A percentile compares a stretch with the other conserved stretches of the same genome.
Evolutionary conservation across 2,113 vertebrate species (phyloP).

Genomic region (Piliocolobus tephrosceles): DNA sequence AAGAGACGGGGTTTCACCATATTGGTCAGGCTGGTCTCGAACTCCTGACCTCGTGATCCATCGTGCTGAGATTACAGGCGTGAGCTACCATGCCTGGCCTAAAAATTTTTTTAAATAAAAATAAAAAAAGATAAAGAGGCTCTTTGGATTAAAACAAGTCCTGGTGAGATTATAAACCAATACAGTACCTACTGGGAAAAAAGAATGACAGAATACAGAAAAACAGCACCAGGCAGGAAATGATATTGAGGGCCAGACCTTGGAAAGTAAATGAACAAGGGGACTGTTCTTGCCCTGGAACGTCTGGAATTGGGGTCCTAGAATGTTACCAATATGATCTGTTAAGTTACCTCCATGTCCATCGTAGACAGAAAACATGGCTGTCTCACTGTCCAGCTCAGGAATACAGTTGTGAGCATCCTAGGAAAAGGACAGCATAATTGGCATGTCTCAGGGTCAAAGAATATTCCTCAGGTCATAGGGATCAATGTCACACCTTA

Average conservation of each 20-base stretch:
- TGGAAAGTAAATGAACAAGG: constrained; percentile 32
- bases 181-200: neutral
- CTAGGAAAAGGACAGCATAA: constrained; percentile 83
- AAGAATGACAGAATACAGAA: neutral
- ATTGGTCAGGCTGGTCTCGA: too few relatives aligned
- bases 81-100: too few relatives aligned
- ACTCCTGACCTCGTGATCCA: too few relatives aligned
- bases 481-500: neutral
- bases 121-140: neutral
- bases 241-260: neutral
- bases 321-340: constrained; percentile 17
- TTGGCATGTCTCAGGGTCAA: constrained; percentile 18
- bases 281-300: neutral
- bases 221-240: neutral
- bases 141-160: constrained; percentile 35
- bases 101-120: neutral
- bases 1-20: too few relatives aligned
- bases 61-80: too few relatives aligned
- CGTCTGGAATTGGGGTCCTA: neutral
- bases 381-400: constrained; percentile 95
- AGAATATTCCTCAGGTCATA: constrained; percentile 4
- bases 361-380: constrained; percentile 99
- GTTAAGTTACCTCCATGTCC: constrained; percentile 94
- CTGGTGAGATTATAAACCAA: constrained; percentile 38
- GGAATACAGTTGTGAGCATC: constrained; percentile 99